phyloP scores from a whole-genome alignment of 2,888 invertebrate genomes.

The Sinelater perroti region DNA sequence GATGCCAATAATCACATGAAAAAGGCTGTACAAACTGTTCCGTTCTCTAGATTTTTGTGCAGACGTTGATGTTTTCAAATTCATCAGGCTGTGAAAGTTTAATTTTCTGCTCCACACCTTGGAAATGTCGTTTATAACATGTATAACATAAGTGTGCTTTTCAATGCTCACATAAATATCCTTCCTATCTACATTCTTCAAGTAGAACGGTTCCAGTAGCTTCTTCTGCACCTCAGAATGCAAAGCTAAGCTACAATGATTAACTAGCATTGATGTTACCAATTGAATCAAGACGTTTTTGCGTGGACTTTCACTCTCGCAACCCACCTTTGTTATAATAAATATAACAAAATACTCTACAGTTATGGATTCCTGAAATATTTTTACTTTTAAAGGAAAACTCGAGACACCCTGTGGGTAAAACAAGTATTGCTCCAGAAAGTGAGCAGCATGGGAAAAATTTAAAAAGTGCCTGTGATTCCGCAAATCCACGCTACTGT shows the following conservation, averaged over 20 bases:
- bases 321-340: conserved; percentile 9
- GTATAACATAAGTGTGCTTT: conserved; percentile 37
- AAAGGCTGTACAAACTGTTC: conserved; percentile 20
- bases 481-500: not conserved
- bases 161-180: conserved; percentile 25
- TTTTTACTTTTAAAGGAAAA: conserved; percentile 30
- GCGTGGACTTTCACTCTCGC: conserved; percentile 19
- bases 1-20: conserved; percentile 40
- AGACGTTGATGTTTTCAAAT: conserved; percentile 4
- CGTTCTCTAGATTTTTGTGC: conserved; percentile 2
- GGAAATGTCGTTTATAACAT: conserved; percentile 32
- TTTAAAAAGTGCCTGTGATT: conserved; percentile 18
- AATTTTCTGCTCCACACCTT: conserved; percentile 17
- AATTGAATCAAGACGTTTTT: conserved; percentile 27
- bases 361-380: conserved; percentile 12
- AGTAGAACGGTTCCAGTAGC: conserved; percentile 38
- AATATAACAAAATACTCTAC: conserved; percentile 9
- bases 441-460: conserved; percentile 25
- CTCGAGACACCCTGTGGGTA: conserved; percentile 21
- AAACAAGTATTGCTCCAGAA: conserved; percentile 24
- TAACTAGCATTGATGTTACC: conserved; percentile 30
- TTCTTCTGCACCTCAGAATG: conserved; percentile 34
- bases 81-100: not conserved
- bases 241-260: conserved; percentile 33
- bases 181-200: conserved; percentile 30